A percentile compares a stretch with the other conserved stretches of the same genome.
Evolutionary conservation across 2,113 vertebrate genomes (phyloP).

Genomic region (Epinephelus cyanopodus): DNA sequence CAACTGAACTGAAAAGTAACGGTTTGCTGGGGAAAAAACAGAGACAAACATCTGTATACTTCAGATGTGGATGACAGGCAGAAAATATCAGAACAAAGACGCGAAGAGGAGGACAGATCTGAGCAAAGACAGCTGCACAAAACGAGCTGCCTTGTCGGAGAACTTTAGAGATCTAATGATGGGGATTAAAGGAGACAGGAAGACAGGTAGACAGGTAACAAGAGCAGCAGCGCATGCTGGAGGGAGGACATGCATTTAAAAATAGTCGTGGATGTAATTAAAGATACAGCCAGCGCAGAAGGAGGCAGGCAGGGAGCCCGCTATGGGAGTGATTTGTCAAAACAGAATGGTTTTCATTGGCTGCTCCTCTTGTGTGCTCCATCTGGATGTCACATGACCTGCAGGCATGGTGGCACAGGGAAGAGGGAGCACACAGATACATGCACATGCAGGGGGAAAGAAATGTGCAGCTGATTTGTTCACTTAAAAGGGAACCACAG

Average conservation of each 20-base stretch:
- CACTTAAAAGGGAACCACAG: not conserved
- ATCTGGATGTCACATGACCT: conserved; percentile 70
- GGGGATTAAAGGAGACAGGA: conserved; percentile 61
- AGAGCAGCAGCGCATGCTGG: conserved; percentile 27
- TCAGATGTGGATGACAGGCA: conserved; percentile 36
- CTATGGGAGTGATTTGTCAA: conserved; percentile 36
- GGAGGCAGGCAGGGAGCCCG: conserved; percentile 18
- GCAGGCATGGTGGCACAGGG: conserved; percentile 38
- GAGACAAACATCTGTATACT: conserved; percentile 15
- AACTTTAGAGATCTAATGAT: conserved; percentile 44
- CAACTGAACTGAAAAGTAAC: conserved; percentile 1
- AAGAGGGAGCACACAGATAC: not conserved
- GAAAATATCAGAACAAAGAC: conserved; percentile 32
- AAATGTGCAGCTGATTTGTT: not conserved
- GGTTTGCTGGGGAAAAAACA: not conserved
- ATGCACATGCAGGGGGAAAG: not conserved
- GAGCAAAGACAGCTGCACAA: conserved; percentile 28
- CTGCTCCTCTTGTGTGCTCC: conserved; percentile 46
- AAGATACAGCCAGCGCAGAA: conserved; percentile 56
- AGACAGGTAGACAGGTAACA: conserved; percentile 68
- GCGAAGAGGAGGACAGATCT: conserved; percentile 9
- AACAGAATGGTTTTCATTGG: conserved; percentile 65
- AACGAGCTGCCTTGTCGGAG: conserved; percentile 14
- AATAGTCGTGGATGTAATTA: conserved; percentile 73
- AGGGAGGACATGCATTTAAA: conserved; percentile 60